Base-by-base conservation (phyloP, 1,140 invertebrate genomes). In the Caerostris extrusa region DNA sequence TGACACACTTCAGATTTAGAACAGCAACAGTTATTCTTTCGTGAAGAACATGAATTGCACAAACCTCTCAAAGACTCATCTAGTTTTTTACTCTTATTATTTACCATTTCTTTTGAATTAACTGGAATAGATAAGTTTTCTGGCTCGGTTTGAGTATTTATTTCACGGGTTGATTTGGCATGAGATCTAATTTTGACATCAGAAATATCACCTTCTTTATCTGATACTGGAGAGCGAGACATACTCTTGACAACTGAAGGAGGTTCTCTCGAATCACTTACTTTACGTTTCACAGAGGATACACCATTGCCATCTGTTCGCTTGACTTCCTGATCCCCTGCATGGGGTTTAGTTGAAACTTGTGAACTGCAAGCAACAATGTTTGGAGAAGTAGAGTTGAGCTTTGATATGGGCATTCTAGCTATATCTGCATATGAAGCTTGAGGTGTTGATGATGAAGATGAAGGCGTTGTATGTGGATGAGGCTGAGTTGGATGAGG, bases 401-500 rank as follows among this genome's bases (percentile, higher is more conserved):
- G 55, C 69, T 88, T 82, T 93, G 93, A 69, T 67, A 95, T 94
- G 14, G 96, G 96, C 95, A 97, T 97, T 77, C 97, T 96, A 34
- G 97, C 97, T 94, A 98, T 98, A 95, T 98, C 97, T 3, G 97
- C 97, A 95, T 98, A 98, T 61, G 97, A 98, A 57, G 97, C 97
- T 94, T 97, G 97, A n/a, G 97, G 96, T 10, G 96, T 96, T 19
- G 96, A 96, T 8, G 96, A 96, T 64, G 96, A 96, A 60, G 96
- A 96, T 56, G 94, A 94, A 17, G 94, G 94, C 12, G 94, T 95
- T 56, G 95, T 95, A 64, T 95, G 95, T 81, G 95, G 95, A 88
- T 95, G 95, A 14, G 93, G 83, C 58, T 95, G 89, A 83, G 95
- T 93, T 95, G 95, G 77, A 95, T 95, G 96, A 10, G 96, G 95